Base-by-base conservation (phyloP, 2,113 vertebrate genomes). In the Probosciger aterrimus region DNA sequence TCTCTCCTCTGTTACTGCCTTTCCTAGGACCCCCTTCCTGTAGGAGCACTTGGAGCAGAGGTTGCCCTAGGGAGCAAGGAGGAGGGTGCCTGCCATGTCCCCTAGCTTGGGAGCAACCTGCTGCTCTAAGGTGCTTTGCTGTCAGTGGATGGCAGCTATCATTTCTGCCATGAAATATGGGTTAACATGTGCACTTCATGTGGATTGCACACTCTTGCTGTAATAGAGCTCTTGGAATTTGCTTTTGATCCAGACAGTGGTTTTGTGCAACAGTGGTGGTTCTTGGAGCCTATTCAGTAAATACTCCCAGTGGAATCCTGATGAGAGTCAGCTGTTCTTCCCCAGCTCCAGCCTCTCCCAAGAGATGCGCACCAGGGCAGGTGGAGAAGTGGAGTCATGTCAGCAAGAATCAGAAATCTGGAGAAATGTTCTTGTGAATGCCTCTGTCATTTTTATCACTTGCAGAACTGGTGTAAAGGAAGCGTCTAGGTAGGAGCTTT, bases 391-490 rank as follows among this genome's bases (percentile, higher is more conserved):
- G 39, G 11, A 35, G 5, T 37, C 11, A 10, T 11, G 19, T 19
- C 77, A 70, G 59, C 49, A 50, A 81, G 59, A 62, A 1, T 0
- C 8, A 11, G 86, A 37, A 24, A 41, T 47, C 8, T 11, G 11
- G 37, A 75, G 83, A 33, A 60, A n/a, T 30, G 0, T 7, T 74
- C n/a, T 13, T 3, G 33, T 31, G 14, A 57, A 5, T 27, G 52
- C 27, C 19, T 47, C 43, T 59, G 0, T 7, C 25, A 0, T 0
- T 2, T 27, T 68, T 35, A 17, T 33, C 7, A 0, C 74, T 49
- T 46, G 35, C 65, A 60, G 33, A 59, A 35, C 57, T 35, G 57
- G 57, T 59, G 33, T 59, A 35, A 35, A 59, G 57, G 33, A 59
- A 35, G 14, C 16, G 11, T 59, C 57, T 59, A 35, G 33, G 22